Evolutionary conservation across 2,888 invertebrate genomes (phyloP).

Genomic region (Junonia oenone): DNA sequence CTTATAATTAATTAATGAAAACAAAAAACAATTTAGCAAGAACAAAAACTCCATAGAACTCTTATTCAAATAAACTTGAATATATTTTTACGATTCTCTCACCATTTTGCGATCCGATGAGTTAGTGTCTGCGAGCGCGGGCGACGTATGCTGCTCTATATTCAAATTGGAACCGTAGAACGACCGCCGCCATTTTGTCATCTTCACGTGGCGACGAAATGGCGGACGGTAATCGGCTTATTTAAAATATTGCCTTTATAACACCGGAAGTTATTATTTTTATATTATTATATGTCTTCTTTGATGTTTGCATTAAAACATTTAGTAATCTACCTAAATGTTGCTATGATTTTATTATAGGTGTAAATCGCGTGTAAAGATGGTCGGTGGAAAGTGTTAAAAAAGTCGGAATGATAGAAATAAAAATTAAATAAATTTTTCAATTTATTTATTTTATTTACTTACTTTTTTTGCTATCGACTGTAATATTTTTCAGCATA

Average conservation of each 20-base stretch:
- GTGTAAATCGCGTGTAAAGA: no score
- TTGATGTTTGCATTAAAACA: no score
- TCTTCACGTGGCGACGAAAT: constrained; percentile 57
- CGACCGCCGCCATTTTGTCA: constrained; percentile 70
- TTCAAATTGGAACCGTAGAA: constrained; percentile 70
- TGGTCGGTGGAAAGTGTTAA: no score
- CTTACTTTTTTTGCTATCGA: no score
- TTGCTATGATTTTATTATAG: no score
- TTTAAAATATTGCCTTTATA: constrained; percentile 11
- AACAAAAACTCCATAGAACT: constrained; percentile 32
- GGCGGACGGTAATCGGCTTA: constrained; percentile 51
- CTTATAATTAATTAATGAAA: no score
- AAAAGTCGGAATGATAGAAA: no score
- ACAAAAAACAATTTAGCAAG: not conserved
- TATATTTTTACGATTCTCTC: constrained; percentile 75
- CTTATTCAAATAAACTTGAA: constrained; percentile 54
- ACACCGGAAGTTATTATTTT: not conserved
- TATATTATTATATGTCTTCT: no score
- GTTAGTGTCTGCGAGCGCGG: constrained; percentile 69
- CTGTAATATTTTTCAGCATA: no score
- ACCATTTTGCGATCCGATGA: constrained; percentile 77
- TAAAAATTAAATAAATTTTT: no score
- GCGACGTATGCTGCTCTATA: constrained; percentile 78
- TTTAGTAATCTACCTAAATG: no score
- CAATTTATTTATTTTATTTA: no score